Conservation (phyloP, 2,113 vertebrate genomes). For the Cygnus atratus region DNA sequence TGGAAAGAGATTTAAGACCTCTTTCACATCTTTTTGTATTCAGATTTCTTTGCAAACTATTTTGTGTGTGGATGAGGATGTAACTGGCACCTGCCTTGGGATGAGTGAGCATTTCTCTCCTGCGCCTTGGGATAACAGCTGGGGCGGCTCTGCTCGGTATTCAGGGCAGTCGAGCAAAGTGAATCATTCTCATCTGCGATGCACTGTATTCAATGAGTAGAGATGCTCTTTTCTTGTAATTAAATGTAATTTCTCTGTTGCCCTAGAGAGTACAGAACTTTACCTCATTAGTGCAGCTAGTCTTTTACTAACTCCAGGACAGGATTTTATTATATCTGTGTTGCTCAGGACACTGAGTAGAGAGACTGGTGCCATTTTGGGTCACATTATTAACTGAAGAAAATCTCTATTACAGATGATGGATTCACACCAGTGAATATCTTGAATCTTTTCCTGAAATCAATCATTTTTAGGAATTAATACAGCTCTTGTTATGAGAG, state of each 20-base stretch:
- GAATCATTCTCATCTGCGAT: neutral
- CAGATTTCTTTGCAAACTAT: neutral
- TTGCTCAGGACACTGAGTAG: neutral
- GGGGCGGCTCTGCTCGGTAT: neutral
- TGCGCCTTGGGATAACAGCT: neutral
- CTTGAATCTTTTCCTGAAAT: neutral
- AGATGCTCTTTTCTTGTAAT: neutral
- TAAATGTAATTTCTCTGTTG: neutral
- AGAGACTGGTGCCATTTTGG: neutral
- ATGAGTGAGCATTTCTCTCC: neutral
- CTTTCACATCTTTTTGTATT: neutral
- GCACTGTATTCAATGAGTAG: neutral
- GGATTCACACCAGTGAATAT: neutral
- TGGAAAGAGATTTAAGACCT: neutral
- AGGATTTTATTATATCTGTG: neutral
- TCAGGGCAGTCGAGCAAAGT: neutral
- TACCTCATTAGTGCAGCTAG: neutral
- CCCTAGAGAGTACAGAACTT: neutral
- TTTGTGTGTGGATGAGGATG: neutral
- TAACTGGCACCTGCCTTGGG: neutral
- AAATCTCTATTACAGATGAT: neutral
- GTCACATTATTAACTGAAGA: neutral
- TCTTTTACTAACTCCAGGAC: neutral
- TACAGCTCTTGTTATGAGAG: neutral
- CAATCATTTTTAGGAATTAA: neutral